Evolutionary conservation across 2,888 invertebrate genomes (phyloP).

Genomic region (Merodon equestris): DNA sequence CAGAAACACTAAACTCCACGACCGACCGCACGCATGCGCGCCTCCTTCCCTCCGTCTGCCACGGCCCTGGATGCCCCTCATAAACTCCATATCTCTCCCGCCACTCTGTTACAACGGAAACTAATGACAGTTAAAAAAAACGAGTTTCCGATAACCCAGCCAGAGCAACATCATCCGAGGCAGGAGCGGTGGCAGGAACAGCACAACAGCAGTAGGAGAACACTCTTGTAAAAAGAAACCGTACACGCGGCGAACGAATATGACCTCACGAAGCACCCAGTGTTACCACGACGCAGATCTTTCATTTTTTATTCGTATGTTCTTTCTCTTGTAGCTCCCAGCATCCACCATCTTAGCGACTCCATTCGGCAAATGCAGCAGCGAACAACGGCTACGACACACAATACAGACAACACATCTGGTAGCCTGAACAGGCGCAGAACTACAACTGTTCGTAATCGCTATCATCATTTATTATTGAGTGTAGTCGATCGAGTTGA

Average conservation of each 20-base stretch:
- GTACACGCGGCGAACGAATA: conserved; percentile 52
- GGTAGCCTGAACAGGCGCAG: conserved; percentile 54
- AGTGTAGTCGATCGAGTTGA: conserved; percentile 68
- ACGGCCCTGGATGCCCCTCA: conserved; percentile 15
- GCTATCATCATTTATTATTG: conserved; percentile 68
- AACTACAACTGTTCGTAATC: conserved; percentile 65
- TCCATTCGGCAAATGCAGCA: conserved; percentile 38
- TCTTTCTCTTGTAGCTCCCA: conserved; percentile 16
- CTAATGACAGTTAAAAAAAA: conserved; percentile 63
- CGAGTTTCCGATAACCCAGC: conserved; percentile 54
- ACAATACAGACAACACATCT: conserved; percentile 17
- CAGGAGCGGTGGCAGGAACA: conserved; percentile 10
- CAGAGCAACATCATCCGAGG: conserved; percentile 8
- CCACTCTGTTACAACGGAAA: conserved; percentile 58
- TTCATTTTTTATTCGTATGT: conserved; percentile 20
- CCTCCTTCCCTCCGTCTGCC: not conserved
- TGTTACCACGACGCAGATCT: conserved; percentile 48
- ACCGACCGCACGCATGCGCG: conserved; percentile 49
- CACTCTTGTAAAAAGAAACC: conserved; percentile 42
- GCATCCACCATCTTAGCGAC: conserved; percentile 35
- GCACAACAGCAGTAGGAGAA: conserved; percentile 36
- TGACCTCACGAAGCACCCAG: conserved; percentile 66
- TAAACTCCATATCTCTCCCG: conserved; percentile 38
- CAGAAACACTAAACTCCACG: conserved; percentile 16
- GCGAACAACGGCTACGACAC: too few relatives aligned